A percentile compares a stretch with the other conserved stretches of the same genome.
phyloP scores from a whole-genome alignment of 2,888 invertebrate genomes.

The Nomada fabriciana region DNA sequence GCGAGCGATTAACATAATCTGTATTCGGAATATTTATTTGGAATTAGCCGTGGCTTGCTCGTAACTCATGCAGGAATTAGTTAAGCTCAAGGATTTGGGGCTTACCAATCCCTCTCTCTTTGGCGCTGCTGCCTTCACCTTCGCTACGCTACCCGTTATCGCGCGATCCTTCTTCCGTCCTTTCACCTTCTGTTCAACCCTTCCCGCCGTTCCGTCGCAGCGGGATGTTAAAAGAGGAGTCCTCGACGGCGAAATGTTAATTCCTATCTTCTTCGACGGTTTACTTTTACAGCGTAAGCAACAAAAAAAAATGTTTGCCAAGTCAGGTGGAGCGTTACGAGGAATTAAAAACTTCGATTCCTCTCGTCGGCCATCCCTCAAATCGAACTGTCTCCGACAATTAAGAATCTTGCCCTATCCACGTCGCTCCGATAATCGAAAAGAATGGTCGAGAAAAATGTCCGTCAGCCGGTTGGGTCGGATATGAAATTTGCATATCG shows the following conservation, averaged over 20 bases:
- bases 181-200: conserved; percentile 51
- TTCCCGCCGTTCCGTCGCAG: not conserved
- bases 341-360: no score
- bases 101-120: conserved; percentile 74
- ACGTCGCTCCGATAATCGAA: not conserved
- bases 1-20: conserved; percentile 83
- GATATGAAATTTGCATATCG: conserved; percentile 52
- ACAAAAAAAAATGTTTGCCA: no score
- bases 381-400: conserved; percentile 1
- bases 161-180: conserved; percentile 61
- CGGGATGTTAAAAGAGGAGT: not conserved
- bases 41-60: conserved; percentile 82
- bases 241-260: no score
- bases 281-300: no score
- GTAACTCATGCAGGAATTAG: conserved; percentile 83
- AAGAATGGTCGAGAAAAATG: conserved; percentile 17
- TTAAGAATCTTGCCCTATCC: conserved; percentile 2
- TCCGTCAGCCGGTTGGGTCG: conserved; percentile 20
- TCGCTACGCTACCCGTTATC: conserved; percentile 72
- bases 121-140: conserved; percentile 58
- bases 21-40: conserved; percentile 84
- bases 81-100: conserved; percentile 83
- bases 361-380: no score
- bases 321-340: no score
- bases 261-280: no score